phyloP scores from a whole-genome alignment of 2,888 invertebrate species.

The Spialia ferax region DNA sequence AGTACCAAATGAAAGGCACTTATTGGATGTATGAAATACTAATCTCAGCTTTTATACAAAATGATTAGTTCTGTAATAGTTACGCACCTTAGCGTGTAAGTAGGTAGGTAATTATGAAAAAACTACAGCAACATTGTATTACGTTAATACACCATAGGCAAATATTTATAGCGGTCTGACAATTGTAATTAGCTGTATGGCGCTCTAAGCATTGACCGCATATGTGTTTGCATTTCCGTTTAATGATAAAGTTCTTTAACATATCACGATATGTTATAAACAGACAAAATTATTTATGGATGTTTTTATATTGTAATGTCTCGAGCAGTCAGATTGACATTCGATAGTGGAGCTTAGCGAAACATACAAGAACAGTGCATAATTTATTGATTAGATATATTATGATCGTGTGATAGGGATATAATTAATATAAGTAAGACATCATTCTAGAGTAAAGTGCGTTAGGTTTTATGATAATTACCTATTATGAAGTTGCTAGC shows the following conservation, averaged over 20 bases:
- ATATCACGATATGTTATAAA: slow-evolving; percentile 36
- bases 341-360: slow-evolving; percentile 13
- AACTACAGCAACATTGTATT: not conserved
- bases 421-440: not conserved
- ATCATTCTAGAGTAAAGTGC: not conserved
- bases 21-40: not conserved
- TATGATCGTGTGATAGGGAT: not conserved
- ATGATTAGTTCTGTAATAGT: not conserved
- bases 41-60: not conserved
- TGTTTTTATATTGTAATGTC: slow-evolving; percentile 15
- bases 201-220: slow-evolving; percentile 21
- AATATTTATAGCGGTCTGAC: slow-evolving; percentile 27
- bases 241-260: slow-evolving; percentile 36
- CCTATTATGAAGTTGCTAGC: not conserved
- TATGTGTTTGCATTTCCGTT: slow-evolving; percentile 35
- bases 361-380: not conserved
- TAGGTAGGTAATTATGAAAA: not conserved
- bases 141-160: slow-evolving; percentile 3
- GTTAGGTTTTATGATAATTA: not conserved
- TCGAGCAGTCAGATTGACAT: slow-evolving; percentile 6
- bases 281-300: slow-evolving; percentile 30
- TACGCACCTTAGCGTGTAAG: not conserved
- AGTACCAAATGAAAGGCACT: no score
- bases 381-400: not conserved
- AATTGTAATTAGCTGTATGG: slow-evolving; percentile 35